These are phyloP conservation scores for Odiellus spinosus DNA, from an alignment of 2,888 invertebrate genomes.

Conservation along the genomic window DNA sequence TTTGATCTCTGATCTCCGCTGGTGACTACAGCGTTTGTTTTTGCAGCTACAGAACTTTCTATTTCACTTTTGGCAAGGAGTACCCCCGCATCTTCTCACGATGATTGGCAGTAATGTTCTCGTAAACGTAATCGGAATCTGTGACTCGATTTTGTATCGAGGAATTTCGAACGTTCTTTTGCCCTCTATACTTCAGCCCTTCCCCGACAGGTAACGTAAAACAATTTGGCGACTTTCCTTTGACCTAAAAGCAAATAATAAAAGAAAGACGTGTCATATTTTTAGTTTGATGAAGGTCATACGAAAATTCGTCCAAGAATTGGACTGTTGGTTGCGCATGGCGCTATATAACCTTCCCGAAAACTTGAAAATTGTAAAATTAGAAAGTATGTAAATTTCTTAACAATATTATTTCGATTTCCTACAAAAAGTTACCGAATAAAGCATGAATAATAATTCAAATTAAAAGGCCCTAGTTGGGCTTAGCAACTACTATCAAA, in stretches of 20 bases:
- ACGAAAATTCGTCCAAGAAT: constrained; percentile 32
- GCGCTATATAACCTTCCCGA: constrained; percentile 32
- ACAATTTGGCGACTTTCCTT: too few relatives aligned
- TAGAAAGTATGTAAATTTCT: constrained; percentile 34
- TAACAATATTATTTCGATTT: too few relatives aligned
- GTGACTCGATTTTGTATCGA: constrained; percentile 35
- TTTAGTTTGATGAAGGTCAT: constrained; percentile 32
- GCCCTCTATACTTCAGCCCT: constrained; percentile 32
- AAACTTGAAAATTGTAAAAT: constrained; percentile 30
- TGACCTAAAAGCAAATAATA: too few relatives aligned
- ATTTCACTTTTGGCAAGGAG: constrained; percentile 34
- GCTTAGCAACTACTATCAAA: too few relatives aligned
- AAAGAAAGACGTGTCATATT: too few relatives aligned
- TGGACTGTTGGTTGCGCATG: constrained; percentile 31
- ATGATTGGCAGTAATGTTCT: constrained; percentile 29
- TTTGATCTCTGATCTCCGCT: not conserved
- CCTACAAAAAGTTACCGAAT: too few relatives aligned
- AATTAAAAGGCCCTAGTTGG: too few relatives aligned
- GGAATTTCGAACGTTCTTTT: constrained; percentile 33
- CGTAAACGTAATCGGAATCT: constrained; percentile 34
- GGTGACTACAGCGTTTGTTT: not conserved
- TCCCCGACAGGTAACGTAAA: constrained; percentile 31
- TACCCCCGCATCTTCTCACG: constrained; percentile 31
- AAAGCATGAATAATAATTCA: too few relatives aligned
- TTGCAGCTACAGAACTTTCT: constrained; percentile 33